phyloP scores from a whole-genome alignment of 2,797 vertebrate genomes.

The Apodemus agrarius region DNA sequence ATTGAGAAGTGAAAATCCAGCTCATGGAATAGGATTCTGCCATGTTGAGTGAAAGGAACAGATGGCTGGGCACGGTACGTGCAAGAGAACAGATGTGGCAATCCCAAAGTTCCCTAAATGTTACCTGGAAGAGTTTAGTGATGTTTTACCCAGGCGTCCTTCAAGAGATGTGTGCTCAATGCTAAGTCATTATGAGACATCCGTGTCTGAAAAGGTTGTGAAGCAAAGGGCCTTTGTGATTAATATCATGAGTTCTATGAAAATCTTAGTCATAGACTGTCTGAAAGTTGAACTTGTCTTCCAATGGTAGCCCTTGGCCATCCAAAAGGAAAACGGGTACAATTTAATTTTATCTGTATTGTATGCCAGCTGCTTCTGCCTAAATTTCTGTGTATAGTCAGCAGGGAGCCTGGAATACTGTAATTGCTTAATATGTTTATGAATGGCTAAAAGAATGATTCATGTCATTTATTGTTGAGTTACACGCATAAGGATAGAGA shows the following conservation, averaged over 20 bases:
- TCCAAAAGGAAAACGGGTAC: not conserved
- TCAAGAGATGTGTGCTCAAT: slow-evolving; percentile 59
- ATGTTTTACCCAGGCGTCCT: slow-evolving; percentile 67
- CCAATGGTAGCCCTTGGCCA: not conserved
- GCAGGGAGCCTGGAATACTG: not conserved
- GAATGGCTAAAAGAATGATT: not conserved
- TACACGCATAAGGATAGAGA: not conserved
- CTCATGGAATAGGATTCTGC: slow-evolving; percentile 81
- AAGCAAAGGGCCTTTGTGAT: slow-evolving; percentile 24
- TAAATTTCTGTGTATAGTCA: not conserved
- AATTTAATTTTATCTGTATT: not conserved
- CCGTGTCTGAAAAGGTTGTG: not conserved
- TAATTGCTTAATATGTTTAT: slow-evolving; percentile 30
- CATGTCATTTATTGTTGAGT: not conserved
- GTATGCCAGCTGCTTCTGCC: not conserved
- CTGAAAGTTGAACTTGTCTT: slow-evolving; percentile 37
- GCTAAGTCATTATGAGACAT: slow-evolving; percentile 17
- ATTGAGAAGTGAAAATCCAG: slow-evolving; percentile 83
- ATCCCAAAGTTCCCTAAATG: slow-evolving; percentile 62
- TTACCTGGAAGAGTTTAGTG: slow-evolving; percentile 74
- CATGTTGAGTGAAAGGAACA: slow-evolving; percentile 86
- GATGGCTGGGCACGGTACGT: slow-evolving; percentile 81
- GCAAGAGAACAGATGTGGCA: slow-evolving; percentile 57
- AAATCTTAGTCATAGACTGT: not conserved
- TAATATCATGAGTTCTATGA: not conserved